phyloP scores from a whole-genome alignment of 2,888 invertebrate species.

The Mantis religiosa region DNA sequence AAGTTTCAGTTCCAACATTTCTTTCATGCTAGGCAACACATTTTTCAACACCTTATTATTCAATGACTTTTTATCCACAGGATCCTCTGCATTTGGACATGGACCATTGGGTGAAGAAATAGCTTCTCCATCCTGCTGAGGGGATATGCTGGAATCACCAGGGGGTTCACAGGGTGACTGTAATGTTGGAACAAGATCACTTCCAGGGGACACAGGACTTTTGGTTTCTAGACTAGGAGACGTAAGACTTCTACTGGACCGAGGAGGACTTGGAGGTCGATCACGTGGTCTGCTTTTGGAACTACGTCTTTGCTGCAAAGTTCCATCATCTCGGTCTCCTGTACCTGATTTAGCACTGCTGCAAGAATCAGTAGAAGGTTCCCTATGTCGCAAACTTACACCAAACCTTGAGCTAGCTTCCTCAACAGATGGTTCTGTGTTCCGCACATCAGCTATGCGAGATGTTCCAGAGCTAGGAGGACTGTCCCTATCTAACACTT shows the following conservation, averaged over 20 bases:
- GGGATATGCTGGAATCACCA: background rate
- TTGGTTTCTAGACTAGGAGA: conserved; percentile 30
- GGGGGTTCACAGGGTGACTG: conserved; percentile 31
- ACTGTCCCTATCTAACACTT: conserved; percentile 29
- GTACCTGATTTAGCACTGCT: conserved; percentile 52
- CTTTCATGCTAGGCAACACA: conserved; percentile 63
- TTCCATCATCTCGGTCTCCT: conserved; percentile 35
- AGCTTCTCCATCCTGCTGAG: conserved; percentile 8
- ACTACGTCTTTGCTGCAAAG: conserved; percentile 43
- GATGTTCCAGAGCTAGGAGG: conserved; percentile 15
- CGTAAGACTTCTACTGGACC: background rate
- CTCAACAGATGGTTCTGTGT: conserved; percentile 61
- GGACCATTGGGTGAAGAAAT: background rate
- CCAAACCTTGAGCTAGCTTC: conserved; percentile 69
- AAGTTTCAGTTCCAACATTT: conserved; percentile 74
- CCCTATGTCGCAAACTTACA: conserved; percentile 60
- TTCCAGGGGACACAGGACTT: conserved; percentile 44
- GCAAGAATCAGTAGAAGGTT: conserved; percentile 57
- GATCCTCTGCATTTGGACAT: background rate
- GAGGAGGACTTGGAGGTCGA: conserved; percentile 43
- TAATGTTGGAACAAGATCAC: conserved; percentile 36
- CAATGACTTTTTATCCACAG: background rate
- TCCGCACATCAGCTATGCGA: conserved; percentile 24
- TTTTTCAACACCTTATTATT: conserved; percentile 43
- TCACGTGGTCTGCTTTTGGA: conserved; percentile 41